Percentiles rank a stretch among this genome's conserved stretches.
Conservation (phyloP, 2,113 vertebrate genomes). For the Isichthys henryi region DNA sequence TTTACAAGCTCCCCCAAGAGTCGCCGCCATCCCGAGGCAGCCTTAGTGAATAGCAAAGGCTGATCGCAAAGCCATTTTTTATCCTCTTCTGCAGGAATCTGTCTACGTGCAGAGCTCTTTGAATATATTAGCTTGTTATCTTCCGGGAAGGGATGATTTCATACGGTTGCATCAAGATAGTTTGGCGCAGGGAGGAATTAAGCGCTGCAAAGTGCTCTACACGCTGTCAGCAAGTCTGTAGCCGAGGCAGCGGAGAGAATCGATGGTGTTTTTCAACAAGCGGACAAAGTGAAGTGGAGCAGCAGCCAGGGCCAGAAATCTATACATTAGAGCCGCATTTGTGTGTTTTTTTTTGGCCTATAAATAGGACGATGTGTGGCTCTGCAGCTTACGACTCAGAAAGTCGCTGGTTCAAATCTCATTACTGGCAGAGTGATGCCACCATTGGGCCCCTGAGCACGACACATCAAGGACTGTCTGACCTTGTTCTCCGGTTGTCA, state of each 20-base stretch:
- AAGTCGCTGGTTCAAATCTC: background rate
- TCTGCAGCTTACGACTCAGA: background rate
- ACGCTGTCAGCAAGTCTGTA: background rate
- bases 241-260: background rate
- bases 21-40: background rate
- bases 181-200: background rate
- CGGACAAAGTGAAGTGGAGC: background rate
- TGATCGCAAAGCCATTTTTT: background rate
- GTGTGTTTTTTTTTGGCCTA: background rate
- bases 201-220: background rate
- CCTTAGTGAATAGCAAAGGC: background rate
- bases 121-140: slow-evolving; percentile 8
- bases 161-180: slow-evolving; percentile 16
- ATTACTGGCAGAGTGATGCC: background rate
- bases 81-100: slow-evolving; percentile 8
- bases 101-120: background rate
- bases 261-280: background rate
- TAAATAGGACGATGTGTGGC: background rate
- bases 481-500: background rate
- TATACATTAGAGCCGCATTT: background rate
- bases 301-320: background rate
- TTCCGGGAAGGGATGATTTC: slow-evolving; percentile 3
- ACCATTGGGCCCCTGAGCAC: background rate
- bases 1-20: background rate
- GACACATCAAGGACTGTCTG: background rate